Base-by-base conservation (phyloP, 2,797 vertebrate species). In the Pseudochirops cupreus region DNA sequence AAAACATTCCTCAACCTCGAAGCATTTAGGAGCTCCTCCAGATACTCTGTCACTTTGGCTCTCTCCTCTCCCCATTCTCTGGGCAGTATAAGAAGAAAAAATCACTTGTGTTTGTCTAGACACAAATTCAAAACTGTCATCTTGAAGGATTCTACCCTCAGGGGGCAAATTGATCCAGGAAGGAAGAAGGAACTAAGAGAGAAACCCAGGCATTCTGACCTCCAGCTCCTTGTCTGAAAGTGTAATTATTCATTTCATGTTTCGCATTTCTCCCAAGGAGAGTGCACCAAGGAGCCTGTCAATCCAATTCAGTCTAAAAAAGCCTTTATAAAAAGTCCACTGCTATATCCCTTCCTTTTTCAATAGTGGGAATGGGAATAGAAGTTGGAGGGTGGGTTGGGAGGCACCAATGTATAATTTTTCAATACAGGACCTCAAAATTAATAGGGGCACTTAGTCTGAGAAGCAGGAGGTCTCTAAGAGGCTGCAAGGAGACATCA, bases 31-130 rank as follows among this genome's bases (percentile, higher is more conserved):
- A 92, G 87, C 4, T 46, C 90, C 29, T 55, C 82, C 57, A 18
- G 56, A 93, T n/a, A 59, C 33, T 39, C 59, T 56, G n/a, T 74
- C 59, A 55, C 33, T 39, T 74, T 33, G 90, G 28, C 46, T 58
- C 14, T 50, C 33, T 91, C 55, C 62, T 92, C 74, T 91, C 58
- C 89, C 29, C 31, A 91, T 89, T 52, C 59, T 53, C 52, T 28
- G n/a, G 91, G 31, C 56, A 90, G 91, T 93, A 91, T 58, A 54
- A 87, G 53, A 58, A 50, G 54, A 96, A 46, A 82, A 82, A 82
- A 46, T 46, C 39, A 82, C 46, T 46, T 82, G 74, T 24, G 7
- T 82, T 46, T 46, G 74, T 39, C 74, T 87, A 87, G 39, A 87
- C 21, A 87, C 39, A 87, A 87, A 87, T 46, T 87, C 7, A 87